Percentiles rank a stretch among this genome's conserved stretches.
phyloP scores from a whole-genome alignment of 2,797 vertebrate genomes.

The Microctenopoma stevenorrisi region DNA sequence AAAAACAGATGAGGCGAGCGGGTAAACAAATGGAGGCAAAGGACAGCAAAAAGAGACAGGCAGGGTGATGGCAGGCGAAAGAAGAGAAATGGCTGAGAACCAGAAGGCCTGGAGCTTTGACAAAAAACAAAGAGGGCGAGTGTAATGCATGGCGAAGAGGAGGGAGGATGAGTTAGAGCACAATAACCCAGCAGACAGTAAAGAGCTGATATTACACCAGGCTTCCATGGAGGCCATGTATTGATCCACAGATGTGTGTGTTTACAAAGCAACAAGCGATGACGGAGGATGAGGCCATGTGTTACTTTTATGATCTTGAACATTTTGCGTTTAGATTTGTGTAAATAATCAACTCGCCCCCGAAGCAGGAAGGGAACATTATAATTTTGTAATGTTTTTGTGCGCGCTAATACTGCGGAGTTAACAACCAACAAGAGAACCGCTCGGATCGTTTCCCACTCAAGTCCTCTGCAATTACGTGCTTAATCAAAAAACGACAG shows the following conservation, averaged over 20 bases:
- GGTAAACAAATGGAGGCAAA: constrained; percentile 17
- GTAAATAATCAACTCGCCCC: constrained; percentile 71
- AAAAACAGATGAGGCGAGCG: constrained; percentile 7
- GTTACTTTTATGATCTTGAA: constrained; percentile 65
- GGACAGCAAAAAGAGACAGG: constrained; percentile 5
- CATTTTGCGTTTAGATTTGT: constrained; percentile 71
- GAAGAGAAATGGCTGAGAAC: constrained; percentile 39
- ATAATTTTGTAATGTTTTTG: constrained; percentile 39
- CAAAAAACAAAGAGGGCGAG: constrained; percentile 55
- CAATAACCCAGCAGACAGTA: constrained; percentile 82
- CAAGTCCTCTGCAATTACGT: background rate
- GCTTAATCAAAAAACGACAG: background rate
- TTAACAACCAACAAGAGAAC: constrained; percentile 46
- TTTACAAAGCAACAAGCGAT: too few relatives aligned
- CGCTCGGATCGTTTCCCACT: background rate
- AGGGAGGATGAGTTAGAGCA: constrained; percentile 83
- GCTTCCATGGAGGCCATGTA: constrained; percentile 80
- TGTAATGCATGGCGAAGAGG: constrained; percentile 60
- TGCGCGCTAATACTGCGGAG: constrained; percentile 23
- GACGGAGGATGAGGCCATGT: constrained; percentile 4
- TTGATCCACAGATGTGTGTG: constrained; percentile 68
- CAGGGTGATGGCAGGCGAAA: constrained; percentile 21
- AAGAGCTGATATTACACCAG: constrained; percentile 83
- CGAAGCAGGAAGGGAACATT: constrained; percentile 45
- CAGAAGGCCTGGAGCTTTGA: constrained; percentile 37